Evolutionary conservation across 2,113 vertebrate genomes (phyloP).

Genomic region (Eolophus roseicapilla): DNA sequence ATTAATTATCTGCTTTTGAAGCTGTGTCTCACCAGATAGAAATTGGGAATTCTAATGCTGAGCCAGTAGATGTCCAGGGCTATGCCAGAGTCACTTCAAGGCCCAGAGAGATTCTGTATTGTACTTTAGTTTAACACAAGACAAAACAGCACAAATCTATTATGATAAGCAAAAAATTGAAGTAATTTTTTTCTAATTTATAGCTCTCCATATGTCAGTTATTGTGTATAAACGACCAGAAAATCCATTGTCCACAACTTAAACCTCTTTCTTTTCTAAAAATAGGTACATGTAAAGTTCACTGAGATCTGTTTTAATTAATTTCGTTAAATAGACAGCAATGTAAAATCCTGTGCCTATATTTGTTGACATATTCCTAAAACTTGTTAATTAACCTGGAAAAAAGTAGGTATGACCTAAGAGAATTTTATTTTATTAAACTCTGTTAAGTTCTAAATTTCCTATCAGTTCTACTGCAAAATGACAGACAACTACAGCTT

Average conservation of each 20-base stretch:
- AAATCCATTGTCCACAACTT: not conserved
- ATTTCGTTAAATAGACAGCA: not conserved
- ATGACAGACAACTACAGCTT: not conserved
- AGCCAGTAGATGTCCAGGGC: accelerated
- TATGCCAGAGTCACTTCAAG: not conserved
- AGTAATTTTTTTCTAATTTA: not conserved
- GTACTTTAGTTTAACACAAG: not conserved
- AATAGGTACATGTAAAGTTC: not conserved
- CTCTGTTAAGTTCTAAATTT: not conserved
- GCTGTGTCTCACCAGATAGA: not conserved
- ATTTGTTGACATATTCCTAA: not conserved
- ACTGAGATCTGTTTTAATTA: not conserved
- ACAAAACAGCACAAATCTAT: not conserved
- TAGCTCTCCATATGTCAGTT: not conserved
- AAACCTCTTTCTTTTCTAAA: not conserved
- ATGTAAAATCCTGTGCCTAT: not conserved
- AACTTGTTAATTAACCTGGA: not conserved
- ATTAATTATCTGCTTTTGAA: not conserved
- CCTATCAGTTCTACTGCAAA: not conserved
- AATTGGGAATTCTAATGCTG: not conserved
- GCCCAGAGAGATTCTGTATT: not conserved
- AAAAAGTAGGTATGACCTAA: not conserved
- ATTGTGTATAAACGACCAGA: not conserved
- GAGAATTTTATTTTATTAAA: not conserved
- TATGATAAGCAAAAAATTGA: not conserved